Evolutionary conservation across 2,888 invertebrate species (phyloP).

Genomic region (Periphyllus acericola): DNA sequence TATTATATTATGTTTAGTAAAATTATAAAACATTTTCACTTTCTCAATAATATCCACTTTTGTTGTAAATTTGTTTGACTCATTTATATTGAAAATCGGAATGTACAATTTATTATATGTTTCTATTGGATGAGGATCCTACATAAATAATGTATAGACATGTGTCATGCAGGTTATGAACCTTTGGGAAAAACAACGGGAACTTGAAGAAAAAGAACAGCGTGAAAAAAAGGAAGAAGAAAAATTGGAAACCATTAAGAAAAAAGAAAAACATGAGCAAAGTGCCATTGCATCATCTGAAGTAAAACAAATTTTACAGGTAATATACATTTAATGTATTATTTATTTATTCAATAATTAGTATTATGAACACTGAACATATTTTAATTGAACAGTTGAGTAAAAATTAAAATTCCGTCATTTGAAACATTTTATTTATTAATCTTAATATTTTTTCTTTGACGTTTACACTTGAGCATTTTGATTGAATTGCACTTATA

Average conservation of each 20-base stretch:
- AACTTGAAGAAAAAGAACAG: constrained; percentile 78
- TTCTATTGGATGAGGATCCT: neutral
- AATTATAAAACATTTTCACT: neutral
- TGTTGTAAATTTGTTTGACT: no score
- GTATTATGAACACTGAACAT: no score
- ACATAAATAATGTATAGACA: constrained; percentile 30
- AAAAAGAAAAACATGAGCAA: constrained; percentile 94
- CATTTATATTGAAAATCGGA: neutral
- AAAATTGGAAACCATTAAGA: constrained; percentile 84
- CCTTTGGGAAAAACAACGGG: constrained; percentile 89
- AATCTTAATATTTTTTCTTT: no score
- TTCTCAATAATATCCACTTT: no score
- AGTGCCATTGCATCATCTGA: constrained; percentile 96
- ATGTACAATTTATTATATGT: neutral
- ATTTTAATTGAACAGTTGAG: no score
- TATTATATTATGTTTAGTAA: neutral
- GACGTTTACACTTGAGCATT: no score
- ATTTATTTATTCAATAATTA: neutral
- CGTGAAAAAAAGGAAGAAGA: constrained; percentile 82
- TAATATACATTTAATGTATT: constrained; percentile 66
- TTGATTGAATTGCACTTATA: no score
- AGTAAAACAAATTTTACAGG: constrained; percentile 95
- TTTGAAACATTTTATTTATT: no score
- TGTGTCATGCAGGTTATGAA: constrained; percentile 62
- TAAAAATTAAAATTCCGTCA: no score